phyloP scores from a whole-genome alignment of 1,140 invertebrate species.

The Vanessa tameamea region DNA sequence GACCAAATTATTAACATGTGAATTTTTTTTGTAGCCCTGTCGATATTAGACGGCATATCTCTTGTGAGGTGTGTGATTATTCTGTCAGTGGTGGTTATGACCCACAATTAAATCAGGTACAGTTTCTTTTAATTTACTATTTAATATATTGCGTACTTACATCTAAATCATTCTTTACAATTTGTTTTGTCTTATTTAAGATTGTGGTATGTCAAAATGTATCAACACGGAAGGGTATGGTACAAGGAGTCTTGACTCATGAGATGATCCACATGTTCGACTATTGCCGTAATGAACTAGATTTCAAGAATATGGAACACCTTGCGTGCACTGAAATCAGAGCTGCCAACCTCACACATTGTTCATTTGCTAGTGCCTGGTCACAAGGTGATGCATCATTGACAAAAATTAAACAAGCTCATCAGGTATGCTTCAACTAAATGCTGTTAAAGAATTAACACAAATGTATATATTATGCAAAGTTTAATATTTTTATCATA shows the following conservation, averaged over 20 bases:
- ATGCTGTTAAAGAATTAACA: not conserved
- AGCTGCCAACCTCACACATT: constrained; percentile 95
- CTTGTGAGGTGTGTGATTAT: constrained; percentile 93
- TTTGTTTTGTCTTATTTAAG: constrained; percentile 74
- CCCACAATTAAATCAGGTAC: constrained; percentile 91
- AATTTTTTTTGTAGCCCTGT: constrained; percentile 74
- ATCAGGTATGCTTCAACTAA: constrained; percentile 52
- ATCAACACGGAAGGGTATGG: constrained; percentile 82
- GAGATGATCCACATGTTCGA: constrained; percentile 99
- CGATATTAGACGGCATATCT: constrained; percentile 92
- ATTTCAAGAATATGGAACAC: constrained; percentile 95
- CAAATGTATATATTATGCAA: not conserved
- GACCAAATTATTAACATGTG: not conserved
- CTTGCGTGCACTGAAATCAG: constrained; percentile 97
- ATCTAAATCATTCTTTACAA: not conserved
- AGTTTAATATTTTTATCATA: too few relatives aligned
- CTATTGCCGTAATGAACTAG: constrained; percentile 92
- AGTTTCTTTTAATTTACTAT: not conserved
- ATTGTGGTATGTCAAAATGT: constrained; percentile 96
- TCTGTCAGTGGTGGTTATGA: constrained; percentile 95
- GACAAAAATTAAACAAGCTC: constrained; percentile 85
- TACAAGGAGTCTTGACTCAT: constrained; percentile 91
- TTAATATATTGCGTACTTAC: not conserved
- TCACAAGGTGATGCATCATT: constrained; percentile 88
- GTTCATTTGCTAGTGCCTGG: constrained; percentile 91